These are phyloP conservation scores for Cephalophus harveyi DNA, from an alignment of 2,113 vertebrate species.

Conservation along the genomic window DNA sequence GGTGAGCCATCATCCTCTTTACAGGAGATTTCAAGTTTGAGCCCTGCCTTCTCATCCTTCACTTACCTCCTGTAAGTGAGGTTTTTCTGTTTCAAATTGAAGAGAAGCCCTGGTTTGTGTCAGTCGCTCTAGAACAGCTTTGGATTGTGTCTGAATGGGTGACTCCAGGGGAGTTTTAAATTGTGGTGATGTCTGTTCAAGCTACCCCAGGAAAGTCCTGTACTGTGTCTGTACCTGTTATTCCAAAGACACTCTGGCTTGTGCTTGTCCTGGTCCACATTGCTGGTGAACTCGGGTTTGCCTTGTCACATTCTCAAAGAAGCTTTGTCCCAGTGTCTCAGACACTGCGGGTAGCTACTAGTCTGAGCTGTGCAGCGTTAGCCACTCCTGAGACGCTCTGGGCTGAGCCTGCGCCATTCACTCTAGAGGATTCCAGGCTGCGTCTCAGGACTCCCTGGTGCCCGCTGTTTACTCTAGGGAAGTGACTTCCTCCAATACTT, in stretches of 20 bases:
- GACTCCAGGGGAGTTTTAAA: not conserved
- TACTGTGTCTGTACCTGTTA: not conserved
- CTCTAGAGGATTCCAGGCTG: constrained; percentile 48
- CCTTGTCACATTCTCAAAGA: not conserved
- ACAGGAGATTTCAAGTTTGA: not conserved
- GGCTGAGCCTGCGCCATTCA: not conserved
- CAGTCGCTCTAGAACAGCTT: not conserved
- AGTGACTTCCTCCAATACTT: not conserved
- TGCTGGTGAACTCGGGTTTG: not conserved
- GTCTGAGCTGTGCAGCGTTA: not conserved
- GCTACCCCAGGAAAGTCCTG: not conserved
- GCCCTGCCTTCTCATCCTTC: not conserved
- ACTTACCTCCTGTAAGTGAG: constrained; percentile 46
- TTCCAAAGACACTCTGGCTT: not conserved
- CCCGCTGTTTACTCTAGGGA: constrained; percentile 32
- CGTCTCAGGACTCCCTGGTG: constrained; percentile 47
- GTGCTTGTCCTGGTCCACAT: not conserved
- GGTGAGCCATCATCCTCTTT: not conserved
- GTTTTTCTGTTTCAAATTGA: not conserved
- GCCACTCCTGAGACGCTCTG: not conserved
- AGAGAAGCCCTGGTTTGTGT: not conserved
- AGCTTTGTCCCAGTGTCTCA: not conserved
- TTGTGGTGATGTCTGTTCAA: not conserved
- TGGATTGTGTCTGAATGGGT: not conserved
- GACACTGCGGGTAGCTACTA: not conserved